These are phyloP conservation scores for Triplophysa yarkandensis DNA, from an alignment of 2,797 vertebrate genomes.

Conservation along the genomic window DNA sequence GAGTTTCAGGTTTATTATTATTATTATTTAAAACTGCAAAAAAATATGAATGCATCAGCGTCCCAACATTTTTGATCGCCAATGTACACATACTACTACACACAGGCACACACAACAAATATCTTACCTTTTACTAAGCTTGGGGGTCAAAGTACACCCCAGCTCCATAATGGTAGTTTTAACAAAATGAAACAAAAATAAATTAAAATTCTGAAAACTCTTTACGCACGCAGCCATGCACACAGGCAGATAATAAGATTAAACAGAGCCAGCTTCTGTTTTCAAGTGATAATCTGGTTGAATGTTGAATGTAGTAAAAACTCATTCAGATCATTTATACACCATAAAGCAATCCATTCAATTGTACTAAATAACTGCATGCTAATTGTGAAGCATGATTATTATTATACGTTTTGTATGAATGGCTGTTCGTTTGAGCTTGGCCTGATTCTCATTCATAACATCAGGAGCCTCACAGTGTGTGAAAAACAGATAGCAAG, in stretches of 20 bases:
- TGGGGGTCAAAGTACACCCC: conserved; percentile 57
- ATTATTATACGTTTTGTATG: conserved; percentile 19
- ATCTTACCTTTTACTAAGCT: conserved; percentile 78
- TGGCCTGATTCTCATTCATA: conserved; percentile 48
- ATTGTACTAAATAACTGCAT: neutral
- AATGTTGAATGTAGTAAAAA: neutral
- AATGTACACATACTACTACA: neutral
- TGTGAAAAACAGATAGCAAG: neutral
- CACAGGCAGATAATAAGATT: conserved; percentile 2
- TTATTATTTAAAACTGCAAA: no score
- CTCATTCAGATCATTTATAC: neutral
- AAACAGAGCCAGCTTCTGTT: conserved; percentile 16
- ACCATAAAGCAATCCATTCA: neutral
- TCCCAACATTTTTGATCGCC: no score
- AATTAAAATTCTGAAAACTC: conserved; percentile 40
- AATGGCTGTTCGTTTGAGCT: conserved; percentile 34
- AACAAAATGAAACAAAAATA: conserved; percentile 57
- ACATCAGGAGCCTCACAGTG: conserved; percentile 33
- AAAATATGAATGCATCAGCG: no score
- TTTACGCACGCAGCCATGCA: conserved; percentile 17
- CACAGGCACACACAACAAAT: conserved; percentile 29
- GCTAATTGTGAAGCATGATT: neutral
- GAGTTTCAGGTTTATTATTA: no score
- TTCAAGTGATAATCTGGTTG: neutral
- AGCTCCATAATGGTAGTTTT: conserved; percentile 58